Evolutionary conservation across 2,888 invertebrate genomes (phyloP).

Genomic region (Lycocerus yunnanus): DNA sequence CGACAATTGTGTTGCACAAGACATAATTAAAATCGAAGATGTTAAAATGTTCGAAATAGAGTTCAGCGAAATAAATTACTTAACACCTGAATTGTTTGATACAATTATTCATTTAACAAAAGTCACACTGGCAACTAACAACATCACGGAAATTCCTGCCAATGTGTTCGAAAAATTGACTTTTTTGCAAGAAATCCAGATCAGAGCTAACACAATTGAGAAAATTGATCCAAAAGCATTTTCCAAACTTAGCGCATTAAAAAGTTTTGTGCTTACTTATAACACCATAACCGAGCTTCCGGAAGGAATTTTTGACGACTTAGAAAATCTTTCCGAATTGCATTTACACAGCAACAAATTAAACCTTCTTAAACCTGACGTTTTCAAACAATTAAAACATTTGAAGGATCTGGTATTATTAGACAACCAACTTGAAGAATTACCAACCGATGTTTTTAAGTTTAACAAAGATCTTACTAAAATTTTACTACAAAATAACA

Average conservation of each 20-base stretch:
- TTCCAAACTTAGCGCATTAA: background rate
- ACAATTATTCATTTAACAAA: background rate
- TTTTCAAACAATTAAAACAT: background rate
- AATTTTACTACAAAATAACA: background rate
- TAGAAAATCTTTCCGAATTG: background rate
- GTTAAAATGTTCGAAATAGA: background rate
- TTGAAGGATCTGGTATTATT: background rate
- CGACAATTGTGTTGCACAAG: background rate
- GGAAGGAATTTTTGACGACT: background rate
- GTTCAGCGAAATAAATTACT: background rate
- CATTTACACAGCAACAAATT: background rate
- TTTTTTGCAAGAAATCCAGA: background rate
- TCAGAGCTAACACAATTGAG: background rate
- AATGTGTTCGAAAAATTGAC: background rate
- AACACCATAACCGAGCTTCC: background rate
- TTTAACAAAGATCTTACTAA: background rate
- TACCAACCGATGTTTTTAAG: background rate
- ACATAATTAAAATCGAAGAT: background rate
- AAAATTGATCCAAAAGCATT: background rate
- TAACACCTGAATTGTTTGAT: too few species aligned
- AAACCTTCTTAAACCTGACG: background rate
- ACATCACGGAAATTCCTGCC: background rate
- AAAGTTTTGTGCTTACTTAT: background rate
- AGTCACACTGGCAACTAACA: background rate
- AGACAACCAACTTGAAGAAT: background rate